These are phyloP conservation scores for Hippocampus abdominalis DNA, from an alignment of 2,113 vertebrate genomes.

Conservation along the genomic window DNA sequence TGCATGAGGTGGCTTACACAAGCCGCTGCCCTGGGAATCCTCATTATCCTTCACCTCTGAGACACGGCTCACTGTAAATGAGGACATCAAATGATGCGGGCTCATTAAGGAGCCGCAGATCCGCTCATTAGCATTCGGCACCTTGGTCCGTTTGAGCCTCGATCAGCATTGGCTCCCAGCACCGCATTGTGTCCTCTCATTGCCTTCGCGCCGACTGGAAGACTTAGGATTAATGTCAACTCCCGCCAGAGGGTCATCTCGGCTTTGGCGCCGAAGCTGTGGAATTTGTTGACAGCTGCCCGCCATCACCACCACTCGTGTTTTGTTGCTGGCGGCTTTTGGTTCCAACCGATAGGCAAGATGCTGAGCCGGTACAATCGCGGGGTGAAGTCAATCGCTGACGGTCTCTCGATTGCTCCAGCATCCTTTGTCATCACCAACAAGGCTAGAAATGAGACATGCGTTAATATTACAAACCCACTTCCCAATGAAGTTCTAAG, in stretches of 20 bases:
- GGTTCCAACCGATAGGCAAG: slow-evolving; percentile 1
- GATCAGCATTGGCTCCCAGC: slow-evolving; percentile 42
- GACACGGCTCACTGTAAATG: neutral
- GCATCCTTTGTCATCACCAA: neutral
- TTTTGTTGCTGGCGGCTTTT: slow-evolving; percentile 17
- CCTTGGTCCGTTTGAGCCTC: slow-evolving; percentile 59
- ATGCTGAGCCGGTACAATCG: neutral
- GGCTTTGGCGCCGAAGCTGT: slow-evolving; percentile 48
- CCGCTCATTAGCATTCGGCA: slow-evolving; percentile 65
- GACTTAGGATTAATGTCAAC: slow-evolving; percentile 66
- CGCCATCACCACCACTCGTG: slow-evolving; percentile 36
- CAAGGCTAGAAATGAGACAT: neutral
- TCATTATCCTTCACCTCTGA: slow-evolving; percentile 4
- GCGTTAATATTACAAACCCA: no score
- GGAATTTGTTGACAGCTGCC: slow-evolving; percentile 60
- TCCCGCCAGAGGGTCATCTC: slow-evolving; percentile 50
- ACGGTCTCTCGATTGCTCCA: neutral
- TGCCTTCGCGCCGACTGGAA: slow-evolving; percentile 47
- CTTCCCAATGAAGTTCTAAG: no score
- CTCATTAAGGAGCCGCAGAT: slow-evolving; percentile 62
- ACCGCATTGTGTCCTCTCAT: slow-evolving; percentile 39
- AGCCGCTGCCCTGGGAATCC: slow-evolving; percentile 63
- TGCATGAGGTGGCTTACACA: slow-evolving; percentile 63
- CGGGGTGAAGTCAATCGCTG: neutral
- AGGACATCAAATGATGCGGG: slow-evolving; percentile 51